A percentile compares a stretch with the other conserved stretches of the same genome.
Conservation (phyloP, 2,113 vertebrate genomes). For the Malurus alboscapulatus region DNA sequence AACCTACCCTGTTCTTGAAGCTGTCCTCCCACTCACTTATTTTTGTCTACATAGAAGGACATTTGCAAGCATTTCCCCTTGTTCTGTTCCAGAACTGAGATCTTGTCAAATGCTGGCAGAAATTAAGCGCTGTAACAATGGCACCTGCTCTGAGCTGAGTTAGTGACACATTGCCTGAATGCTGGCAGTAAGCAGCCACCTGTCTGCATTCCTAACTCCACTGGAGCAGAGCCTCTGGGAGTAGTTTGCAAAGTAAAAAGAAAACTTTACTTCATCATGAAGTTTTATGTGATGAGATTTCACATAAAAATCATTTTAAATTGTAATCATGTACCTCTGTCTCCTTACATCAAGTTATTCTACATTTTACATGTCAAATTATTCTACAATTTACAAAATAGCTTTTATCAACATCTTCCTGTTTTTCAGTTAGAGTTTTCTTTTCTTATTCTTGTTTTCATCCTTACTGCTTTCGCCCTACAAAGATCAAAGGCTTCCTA, state of each 20-base stretch:
- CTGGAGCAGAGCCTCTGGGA: constrained; percentile 1
- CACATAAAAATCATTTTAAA: neutral
- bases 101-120: neutral
- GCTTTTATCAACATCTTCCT: neutral
- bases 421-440: neutral
- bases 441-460: neutral
- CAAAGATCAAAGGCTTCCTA: neutral
- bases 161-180: neutral
- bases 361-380: neutral
- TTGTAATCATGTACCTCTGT: neutral
- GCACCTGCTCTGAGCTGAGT: constrained; percentile 15
- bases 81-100: neutral
- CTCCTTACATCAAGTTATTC: neutral
- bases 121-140: constrained; percentile 8
- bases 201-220: neutral
- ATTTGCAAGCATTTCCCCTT: neutral
- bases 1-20: neutral
- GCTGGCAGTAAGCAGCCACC: neutral
- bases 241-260: neutral
- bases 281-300: neutral
- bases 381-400: neutral
- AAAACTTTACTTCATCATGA: neutral
- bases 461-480: neutral
- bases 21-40: neutral
- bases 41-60: neutral